A percentile compares a stretch with the other conserved stretches of the same genome.
Conservation (phyloP, 2,113 vertebrate genomes). For the Polyodon spathula region DNA sequence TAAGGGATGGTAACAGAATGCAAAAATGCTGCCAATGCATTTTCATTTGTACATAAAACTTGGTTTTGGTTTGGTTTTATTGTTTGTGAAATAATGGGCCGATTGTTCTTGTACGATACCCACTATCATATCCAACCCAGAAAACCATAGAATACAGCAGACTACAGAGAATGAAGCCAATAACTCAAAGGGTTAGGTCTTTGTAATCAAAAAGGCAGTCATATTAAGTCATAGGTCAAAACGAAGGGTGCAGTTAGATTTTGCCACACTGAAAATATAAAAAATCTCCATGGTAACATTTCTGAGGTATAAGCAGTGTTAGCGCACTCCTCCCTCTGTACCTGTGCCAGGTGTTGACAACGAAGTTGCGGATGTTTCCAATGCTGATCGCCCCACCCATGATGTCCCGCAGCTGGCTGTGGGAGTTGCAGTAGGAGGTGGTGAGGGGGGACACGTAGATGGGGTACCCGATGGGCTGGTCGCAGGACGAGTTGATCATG, state of each 20-base stretch:
- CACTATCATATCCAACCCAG: too few relatives aligned
- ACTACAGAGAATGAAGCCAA: too few relatives aligned
- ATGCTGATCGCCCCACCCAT: conserved; percentile 92
- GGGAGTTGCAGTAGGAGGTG: conserved; percentile 89
- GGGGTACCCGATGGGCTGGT: conserved; percentile 95
- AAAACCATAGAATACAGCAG: too few relatives aligned
- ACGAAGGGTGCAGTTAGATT: too few relatives aligned
- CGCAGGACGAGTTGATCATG: conserved; percentile 98
- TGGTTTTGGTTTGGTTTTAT: conserved; percentile 52
- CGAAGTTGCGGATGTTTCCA: conserved; percentile 82
- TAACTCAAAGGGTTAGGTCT: too few relatives aligned
- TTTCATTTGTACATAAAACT: conserved; percentile 24
- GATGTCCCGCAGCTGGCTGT: conserved; percentile 83
- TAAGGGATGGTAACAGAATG: conserved; percentile 34
- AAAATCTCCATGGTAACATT: too few relatives aligned
- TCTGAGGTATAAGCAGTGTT: not conserved
- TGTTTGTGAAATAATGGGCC: too few relatives aligned
- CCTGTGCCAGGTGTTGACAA: conserved; percentile 95
- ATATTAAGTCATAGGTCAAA: too few relatives aligned
- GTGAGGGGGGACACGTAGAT: conserved; percentile 96
- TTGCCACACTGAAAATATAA: too few relatives aligned
- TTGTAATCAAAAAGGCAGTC: too few relatives aligned
- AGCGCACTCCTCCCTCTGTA: conserved; percentile 31
- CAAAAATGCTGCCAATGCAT: too few relatives aligned
- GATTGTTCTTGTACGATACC: too few relatives aligned